Conservation (phyloP, 53 echinoderm and acorn worm genomes). For the Temnopleurus reevesii region DNA sequence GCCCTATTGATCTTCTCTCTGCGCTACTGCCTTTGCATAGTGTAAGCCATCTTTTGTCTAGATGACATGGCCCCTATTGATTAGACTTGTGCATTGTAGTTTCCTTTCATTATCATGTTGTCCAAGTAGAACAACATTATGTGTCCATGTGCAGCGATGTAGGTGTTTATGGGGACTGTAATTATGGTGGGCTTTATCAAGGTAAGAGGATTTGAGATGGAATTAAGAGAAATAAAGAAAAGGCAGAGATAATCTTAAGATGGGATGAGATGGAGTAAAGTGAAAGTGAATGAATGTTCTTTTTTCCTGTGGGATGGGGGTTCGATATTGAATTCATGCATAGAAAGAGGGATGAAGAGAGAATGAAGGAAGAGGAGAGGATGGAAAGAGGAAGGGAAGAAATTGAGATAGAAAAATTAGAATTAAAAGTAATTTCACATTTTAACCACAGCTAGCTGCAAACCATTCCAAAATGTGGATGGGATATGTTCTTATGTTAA, state of each 20-base stretch:
- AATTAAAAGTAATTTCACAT: too few species aligned
- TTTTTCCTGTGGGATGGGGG: background rate
- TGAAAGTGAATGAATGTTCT: background rate
- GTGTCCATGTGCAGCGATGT: slow-evolving; percentile 14
- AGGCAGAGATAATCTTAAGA: background rate
- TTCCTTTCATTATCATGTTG: background rate
- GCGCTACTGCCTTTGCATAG: background rate
- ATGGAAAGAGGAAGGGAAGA: background rate
- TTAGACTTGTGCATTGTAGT: background rate
- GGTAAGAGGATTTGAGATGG: slow-evolving; percentile 3
- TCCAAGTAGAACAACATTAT: background rate
- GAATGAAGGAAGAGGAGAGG: background rate
- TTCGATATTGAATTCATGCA: too few species aligned
- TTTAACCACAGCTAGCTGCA: too few species aligned
- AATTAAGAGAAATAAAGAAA: background rate
- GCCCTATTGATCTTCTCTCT: background rate
- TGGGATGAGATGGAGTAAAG: background rate
- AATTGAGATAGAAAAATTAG: too few species aligned
- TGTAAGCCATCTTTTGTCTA: background rate
- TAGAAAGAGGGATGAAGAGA: background rate
- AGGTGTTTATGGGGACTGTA: background rate
- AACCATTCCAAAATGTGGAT: too few species aligned
- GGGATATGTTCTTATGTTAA: too few species aligned
- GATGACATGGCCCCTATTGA: slow-evolving; percentile 14
- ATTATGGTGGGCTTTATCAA: slow-evolving; percentile 19